phyloP scores from a whole-genome alignment of 2,797 vertebrate genomes.

The Betta splendens region DNA sequence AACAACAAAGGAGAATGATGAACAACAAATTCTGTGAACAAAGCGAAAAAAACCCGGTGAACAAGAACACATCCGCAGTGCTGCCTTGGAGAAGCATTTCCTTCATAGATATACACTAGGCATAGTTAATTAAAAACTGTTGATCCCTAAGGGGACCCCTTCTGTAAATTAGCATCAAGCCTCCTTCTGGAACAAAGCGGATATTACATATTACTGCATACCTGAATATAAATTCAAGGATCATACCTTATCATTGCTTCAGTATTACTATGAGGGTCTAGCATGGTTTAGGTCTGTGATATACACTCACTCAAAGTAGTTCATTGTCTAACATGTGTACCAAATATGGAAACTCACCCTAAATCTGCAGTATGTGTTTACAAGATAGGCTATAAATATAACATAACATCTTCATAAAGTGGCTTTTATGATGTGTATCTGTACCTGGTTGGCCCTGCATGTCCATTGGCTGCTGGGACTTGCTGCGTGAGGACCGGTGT shows the following conservation, averaged over 20 bases:
- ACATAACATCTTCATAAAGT: not conserved
- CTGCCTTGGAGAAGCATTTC: conserved; percentile 36
- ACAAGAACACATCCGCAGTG: conserved; percentile 26
- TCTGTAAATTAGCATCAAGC: conserved; percentile 41
- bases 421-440: not conserved
- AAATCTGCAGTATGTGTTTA: too few relatives aligned
- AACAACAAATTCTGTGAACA: conserved; percentile 26
- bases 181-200: conserved; percentile 23
- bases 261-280: not conserved
- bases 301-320: not conserved
- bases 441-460: conserved; percentile 80
- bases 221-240: conserved; percentile 6
- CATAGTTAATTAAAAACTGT: conserved; percentile 65
- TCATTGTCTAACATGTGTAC: not conserved
- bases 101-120: conserved; percentile 36
- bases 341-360: too few relatives aligned
- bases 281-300: not conserved
- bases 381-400: not conserved
- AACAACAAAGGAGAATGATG: conserved; percentile 40
- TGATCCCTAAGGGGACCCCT: conserved; percentile 58
- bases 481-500: conserved; percentile 80
- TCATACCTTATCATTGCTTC: conserved; percentile 11
- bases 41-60: too few relatives aligned
- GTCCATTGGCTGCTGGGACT: conserved; percentile 75
- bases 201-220: conserved; percentile 34